These are phyloP conservation scores for Psylliodes chrysocephalus DNA, from an alignment of 2,888 invertebrate species.

Conservation along the genomic window DNA sequence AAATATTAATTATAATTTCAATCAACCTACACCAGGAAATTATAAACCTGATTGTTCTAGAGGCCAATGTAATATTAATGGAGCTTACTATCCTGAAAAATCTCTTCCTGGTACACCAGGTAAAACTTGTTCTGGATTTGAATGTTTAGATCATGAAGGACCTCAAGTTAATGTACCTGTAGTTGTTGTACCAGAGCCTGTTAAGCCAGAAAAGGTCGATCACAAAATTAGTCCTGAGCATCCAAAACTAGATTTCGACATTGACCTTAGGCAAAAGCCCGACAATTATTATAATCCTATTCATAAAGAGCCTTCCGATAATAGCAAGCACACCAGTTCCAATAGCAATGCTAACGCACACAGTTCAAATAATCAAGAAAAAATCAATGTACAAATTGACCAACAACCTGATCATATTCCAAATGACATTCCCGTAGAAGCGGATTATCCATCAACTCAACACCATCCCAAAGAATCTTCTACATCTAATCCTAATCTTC, in stretches of 20 bases:
- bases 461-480: background rate
- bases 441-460: background rate
- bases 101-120: conserved; percentile 10
- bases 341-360: conserved; percentile 5
- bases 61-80: conserved; percentile 16
- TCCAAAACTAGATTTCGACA: background rate
- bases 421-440: background rate
- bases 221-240: background rate
- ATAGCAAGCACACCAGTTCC: background rate
- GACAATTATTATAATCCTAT: background rate
- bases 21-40: background rate
- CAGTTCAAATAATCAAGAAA: background rate
- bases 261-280: conserved; percentile 5
- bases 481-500: background rate
- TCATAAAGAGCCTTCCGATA: background rate
- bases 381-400: background rate
- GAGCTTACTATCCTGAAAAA: background rate
- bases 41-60: background rate
- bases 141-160: background rate
- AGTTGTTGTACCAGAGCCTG: background rate
- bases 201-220: background rate
- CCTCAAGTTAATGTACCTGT: background rate
- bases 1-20: background rate
- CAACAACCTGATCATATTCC: background rate
- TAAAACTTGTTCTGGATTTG: conserved; percentile 7